Evolutionary conservation across 2,113 vertebrate species (phyloP), one percentile per base, ranked within the genome.

Genomic region (Pagrus major): DNA sequence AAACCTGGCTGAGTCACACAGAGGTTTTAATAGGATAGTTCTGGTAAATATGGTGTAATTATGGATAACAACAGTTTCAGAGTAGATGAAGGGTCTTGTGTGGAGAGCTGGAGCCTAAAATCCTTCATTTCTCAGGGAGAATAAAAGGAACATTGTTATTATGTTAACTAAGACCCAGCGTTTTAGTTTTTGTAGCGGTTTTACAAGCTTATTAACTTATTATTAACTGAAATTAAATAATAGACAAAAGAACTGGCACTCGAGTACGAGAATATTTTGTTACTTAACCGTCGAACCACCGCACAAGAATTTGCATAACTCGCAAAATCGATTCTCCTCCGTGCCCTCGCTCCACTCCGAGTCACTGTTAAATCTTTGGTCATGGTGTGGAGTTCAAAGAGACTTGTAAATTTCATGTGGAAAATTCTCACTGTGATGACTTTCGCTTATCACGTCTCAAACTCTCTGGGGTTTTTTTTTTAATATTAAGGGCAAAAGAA

Each of bases 11-110:
- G 66, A 79, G 64, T 73, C 71, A 74, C 83, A 81, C 55, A 61
- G 63, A 63, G 51, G 65, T 61, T 87, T 89, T 88, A 83, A 86
- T 66, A 35, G 76, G 70, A 73, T 82, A 70, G 44, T 83, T 80
- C 67, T 37, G 1, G 29, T 84, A 81, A 86, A 89, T 84, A 76
- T 75, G 55, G 35, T 76, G 69, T 83, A 78, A 82, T 91, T 84
- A 80, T 29, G 56, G 21, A 41, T 86, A 76, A 71, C 51, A 42
- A 76, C 64, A 55, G 69, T 71, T 87, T 82, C 16, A 54, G 31
- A 54, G 41, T 60, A 69, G 82, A 83, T 79, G 66, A 85, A 74
- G 73, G 55, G 58, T 61, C 51, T 66, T 81, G 31, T 80, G 72
- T 61, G 46, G 31, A 61, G 64, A 76, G 39, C 14, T 73, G 52